A percentile compares a stretch with the other conserved stretches of the same genome.
phyloP scores from a whole-genome alignment of 2,888 invertebrate species.

The Trissolcus brochymenae region DNA sequence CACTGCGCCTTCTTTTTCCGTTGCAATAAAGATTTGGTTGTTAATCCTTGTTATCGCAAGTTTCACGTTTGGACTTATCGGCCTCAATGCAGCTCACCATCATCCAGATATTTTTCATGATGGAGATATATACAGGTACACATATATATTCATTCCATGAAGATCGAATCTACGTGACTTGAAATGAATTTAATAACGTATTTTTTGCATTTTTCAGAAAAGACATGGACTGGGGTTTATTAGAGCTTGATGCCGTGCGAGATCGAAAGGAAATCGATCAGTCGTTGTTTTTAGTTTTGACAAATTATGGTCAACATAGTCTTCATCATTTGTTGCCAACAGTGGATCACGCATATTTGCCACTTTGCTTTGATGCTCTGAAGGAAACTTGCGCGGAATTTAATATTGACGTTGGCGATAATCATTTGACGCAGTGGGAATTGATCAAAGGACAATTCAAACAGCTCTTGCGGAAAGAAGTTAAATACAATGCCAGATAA shows the following conservation, averaged over 20 bases:
- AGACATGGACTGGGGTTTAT: constrained; percentile 85
- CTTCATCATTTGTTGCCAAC: constrained; percentile 90
- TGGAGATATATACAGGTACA: constrained; percentile 82
- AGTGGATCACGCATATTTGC: constrained; percentile 85
- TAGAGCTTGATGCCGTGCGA: constrained; percentile 85
- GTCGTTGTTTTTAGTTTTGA: constrained; percentile 82
- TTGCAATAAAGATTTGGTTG: constrained; percentile 78
- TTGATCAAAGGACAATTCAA: constrained; percentile 83
- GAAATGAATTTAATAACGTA: too few relatives aligned
- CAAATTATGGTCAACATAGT: constrained; percentile 86
- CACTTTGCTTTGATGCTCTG: constrained; percentile 81
- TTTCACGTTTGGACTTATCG: constrained; percentile 81
- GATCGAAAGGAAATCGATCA: constrained; percentile 84
- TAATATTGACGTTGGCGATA: constrained; percentile 75
- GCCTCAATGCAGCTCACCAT: constrained; percentile 86
- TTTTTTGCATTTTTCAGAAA: constrained; percentile 72
- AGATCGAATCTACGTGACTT: not conserved
- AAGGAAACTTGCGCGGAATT: constrained; percentile 82
- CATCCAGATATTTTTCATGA: constrained; percentile 88
- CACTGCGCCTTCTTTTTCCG: constrained; percentile 67
- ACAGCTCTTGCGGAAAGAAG: constrained; percentile 78
- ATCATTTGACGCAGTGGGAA: constrained; percentile 77
- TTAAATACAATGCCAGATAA: constrained; percentile 67
- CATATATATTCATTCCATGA: constrained; percentile 34
- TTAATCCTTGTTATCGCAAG: constrained; percentile 79